These are phyloP conservation scores for Colletes latitarsis DNA, from an alignment of 1,140 invertebrate genomes.

Conservation along the genomic window DNA sequence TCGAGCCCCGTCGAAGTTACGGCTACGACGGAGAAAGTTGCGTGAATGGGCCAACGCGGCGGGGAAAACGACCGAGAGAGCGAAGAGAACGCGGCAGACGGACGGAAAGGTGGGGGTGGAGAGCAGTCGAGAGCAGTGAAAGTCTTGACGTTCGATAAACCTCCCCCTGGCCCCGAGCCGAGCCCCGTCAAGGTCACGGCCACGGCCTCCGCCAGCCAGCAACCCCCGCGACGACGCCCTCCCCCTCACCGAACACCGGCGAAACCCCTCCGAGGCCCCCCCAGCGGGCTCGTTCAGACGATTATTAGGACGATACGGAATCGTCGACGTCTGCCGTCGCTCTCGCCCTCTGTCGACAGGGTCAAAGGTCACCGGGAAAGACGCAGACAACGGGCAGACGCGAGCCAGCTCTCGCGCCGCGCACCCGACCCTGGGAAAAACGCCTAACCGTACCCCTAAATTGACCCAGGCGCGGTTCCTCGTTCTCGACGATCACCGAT, in stretches of 20 bases:
- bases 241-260: not conserved
- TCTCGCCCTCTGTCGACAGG: conserved; percentile 21
- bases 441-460: too few species aligned
- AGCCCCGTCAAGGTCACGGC: conserved; percentile 76
- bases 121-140: conserved; percentile 72
- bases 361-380: conserved; percentile 56
- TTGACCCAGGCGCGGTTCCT: not conserved
- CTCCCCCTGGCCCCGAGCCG: conserved; percentile 49
- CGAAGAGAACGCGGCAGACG: conserved; percentile 78
- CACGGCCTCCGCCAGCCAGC: conserved; percentile 69
- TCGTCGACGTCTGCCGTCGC: conserved; percentile 53
- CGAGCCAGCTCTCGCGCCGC: too few species aligned
- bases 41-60: conserved; percentile 56
- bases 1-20: conserved; percentile 43
- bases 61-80: conserved; percentile 31
- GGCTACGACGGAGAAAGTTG: conserved; percentile 60
- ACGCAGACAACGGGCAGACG: not conserved
- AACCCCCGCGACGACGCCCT: conserved; percentile 50
- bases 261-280: conserved; percentile 17
- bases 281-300: conserved; percentile 49
- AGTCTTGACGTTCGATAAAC: conserved; percentile 77
- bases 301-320: conserved; percentile 72
- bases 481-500: too few species aligned
- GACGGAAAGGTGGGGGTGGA: conserved; percentile 73
- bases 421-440: too few species aligned